phyloP scores from a whole-genome alignment of 2,797 vertebrate species.

The Karalla daura region DNA sequence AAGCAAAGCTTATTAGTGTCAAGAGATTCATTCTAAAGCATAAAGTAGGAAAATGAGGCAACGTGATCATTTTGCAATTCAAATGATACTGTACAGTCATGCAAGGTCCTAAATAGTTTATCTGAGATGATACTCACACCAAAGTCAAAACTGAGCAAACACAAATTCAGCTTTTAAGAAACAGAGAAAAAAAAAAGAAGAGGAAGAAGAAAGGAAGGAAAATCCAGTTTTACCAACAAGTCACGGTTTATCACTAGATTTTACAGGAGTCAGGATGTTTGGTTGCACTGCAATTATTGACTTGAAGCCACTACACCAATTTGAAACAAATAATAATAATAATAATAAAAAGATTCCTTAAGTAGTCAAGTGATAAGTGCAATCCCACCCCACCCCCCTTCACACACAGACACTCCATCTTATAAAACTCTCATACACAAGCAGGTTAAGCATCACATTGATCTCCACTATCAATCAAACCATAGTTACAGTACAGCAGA shows the following conservation, averaged over 20 bases:
- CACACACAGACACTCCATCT: slow-evolving; percentile 65
- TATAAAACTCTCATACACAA: slow-evolving; percentile 67
- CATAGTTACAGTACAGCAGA: slow-evolving; percentile 75
- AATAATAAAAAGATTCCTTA: slow-evolving; percentile 69
- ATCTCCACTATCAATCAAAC: slow-evolving; percentile 71
- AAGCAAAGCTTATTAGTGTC: slow-evolving; percentile 76
- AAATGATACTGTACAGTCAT: slow-evolving; percentile 74
- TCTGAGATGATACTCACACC: slow-evolving; percentile 49
- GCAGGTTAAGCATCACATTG: slow-evolving; percentile 66
- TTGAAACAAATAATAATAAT: slow-evolving; percentile 66
- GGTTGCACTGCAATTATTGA: slow-evolving; percentile 74
- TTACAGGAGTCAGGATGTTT: slow-evolving; percentile 68
- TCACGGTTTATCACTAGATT: slow-evolving; percentile 60
- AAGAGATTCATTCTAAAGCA: slow-evolving; percentile 68
- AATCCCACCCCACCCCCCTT: slow-evolving; percentile 50
- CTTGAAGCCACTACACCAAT: slow-evolving; percentile 64
- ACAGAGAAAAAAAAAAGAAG: slow-evolving; percentile 24
- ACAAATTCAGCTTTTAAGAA: slow-evolving; percentile 54
- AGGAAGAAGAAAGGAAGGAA: slow-evolving; percentile 25
- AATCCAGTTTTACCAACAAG: slow-evolving; percentile 57
- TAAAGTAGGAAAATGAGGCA: slow-evolving; percentile 65
- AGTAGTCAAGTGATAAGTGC: slow-evolving; percentile 82
- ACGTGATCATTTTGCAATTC: slow-evolving; percentile 58
- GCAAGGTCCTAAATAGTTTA: slow-evolving; percentile 67
- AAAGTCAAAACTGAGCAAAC: slow-evolving; percentile 63